Evolutionary conservation across 2,888 invertebrate species (phyloP), one percentile per base, ranked within the genome.

Genomic region (Limnephilus rhombicus): DNA sequence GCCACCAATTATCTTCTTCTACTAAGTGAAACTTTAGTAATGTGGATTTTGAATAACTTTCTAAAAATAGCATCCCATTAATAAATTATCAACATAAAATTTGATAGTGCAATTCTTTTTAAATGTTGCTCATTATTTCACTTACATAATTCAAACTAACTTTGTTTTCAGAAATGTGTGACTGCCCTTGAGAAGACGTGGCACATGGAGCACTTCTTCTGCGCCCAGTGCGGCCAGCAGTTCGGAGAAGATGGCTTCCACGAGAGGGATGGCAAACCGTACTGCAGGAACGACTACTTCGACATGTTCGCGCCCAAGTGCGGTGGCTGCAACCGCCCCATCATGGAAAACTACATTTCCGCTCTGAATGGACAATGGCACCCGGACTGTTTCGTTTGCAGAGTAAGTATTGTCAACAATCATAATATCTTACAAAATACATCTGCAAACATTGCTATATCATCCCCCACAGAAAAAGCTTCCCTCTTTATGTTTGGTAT

Each of bases 161-260:
- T 68, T 68, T 94, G 94, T n/a, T 96, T 97, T 92, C 96, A 99
- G 99, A 99, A 99, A 98, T 99, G 99, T 96, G 99, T 99, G 93
- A 99, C 99, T 2, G 99, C 99, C 15, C 96, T 99, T 95, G 99
- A 99, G 95, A 98, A 98, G 96, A 99, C 99, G 94, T 99, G 99
- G 99, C 99, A 99, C 95, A 99, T 99, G 94, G 99, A 99, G 95
- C 99, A 99, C 96, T 99, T 99, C 97, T 98, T 99, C 97, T 99
- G 99, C 96, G 98, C 99, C 94, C 99, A 99, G 95, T 99, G 99
- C 95, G 99, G 99, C 85, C 98, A 98, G 95, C 98, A 98, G 95
- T 99, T 99, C 95, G 99, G 99, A 18, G 99, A 99, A 94, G 99
- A 99, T 93, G 99, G 99, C 81, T 99, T 99, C 97, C 99, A 99